Conservation (phyloP, 2,113 vertebrate genomes). For the Centropristis striata region DNA sequence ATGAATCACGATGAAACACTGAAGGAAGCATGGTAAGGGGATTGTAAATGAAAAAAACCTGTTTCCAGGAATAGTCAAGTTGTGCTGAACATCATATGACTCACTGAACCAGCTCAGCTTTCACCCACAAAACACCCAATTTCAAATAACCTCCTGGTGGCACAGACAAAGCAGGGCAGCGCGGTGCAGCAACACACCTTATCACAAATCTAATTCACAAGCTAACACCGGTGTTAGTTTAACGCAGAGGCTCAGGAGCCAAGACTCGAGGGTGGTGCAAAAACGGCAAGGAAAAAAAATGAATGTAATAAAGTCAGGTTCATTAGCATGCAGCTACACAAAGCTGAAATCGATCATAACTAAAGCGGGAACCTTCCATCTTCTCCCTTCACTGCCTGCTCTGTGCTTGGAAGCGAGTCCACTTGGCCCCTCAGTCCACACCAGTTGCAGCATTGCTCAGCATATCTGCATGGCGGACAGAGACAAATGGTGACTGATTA, state of each 20-base stretch:
- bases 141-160: conserved; percentile 20
- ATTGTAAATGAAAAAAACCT: conserved; percentile 1
- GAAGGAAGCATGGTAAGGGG: conserved; percentile 15
- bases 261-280: background rate
- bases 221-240: background rate
- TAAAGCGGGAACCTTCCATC: conserved; percentile 27
- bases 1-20: conserved; percentile 49
- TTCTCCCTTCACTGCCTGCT: background rate
- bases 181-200: background rate
- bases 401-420: conserved; percentile 14
- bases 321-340: conserved; percentile 37
- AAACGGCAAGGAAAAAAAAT: conserved; percentile 6
- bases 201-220: conserved; percentile 23
- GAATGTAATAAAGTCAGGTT: conserved; percentile 30
- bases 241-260: background rate
- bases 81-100: conserved; percentile 44
- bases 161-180: conserved; percentile 16
- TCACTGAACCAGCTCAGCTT: conserved; percentile 63
- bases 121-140: background rate
- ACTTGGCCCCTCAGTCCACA: conserved; percentile 6
- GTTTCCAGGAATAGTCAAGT: conserved; percentile 60
- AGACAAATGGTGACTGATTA: conserved; percentile 67
- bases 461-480: conserved; percentile 33
- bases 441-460: conserved; percentile 50
- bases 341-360: conserved; percentile 46